Evolutionary conservation across 2,888 invertebrate genomes (phyloP).

Genomic region (Cylindroiulus punctatus): DNA sequence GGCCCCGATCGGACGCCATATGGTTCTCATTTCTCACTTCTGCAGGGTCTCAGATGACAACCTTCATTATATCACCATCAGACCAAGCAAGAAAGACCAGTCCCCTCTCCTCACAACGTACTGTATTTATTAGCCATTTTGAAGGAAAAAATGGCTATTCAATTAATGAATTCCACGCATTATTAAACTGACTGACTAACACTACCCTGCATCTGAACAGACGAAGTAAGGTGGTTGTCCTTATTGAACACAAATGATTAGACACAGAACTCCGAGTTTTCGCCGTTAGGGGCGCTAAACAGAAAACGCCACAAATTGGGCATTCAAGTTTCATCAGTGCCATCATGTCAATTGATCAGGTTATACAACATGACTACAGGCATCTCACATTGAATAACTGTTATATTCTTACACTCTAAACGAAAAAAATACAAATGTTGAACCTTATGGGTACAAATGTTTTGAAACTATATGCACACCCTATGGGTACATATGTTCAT

Average conservation of each 20-base stretch:
- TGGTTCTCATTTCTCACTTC: constrained; percentile 30
- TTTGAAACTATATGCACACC: no score
- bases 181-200: neutral
- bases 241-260: neutral
- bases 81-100: neutral
- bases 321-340: no score
- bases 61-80: constrained; percentile 19
- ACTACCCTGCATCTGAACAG: neutral
- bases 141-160: neutral
- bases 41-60: constrained; percentile 27
- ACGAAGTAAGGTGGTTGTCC: neutral
- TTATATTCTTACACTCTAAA: no score
- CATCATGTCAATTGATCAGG: no score
- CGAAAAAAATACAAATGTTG: no score
- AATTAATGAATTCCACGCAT: neutral
- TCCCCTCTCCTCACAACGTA: neutral
- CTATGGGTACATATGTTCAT: no score
- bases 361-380: no score
- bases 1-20: neutral
- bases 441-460: no score
- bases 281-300: no score
- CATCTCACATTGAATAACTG: no score
- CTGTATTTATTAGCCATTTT: neutral
- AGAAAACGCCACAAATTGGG: no score
- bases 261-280: no score